phyloP scores from a whole-genome alignment of 2,888 invertebrate species.

The Amblyjoppa proteus region DNA sequence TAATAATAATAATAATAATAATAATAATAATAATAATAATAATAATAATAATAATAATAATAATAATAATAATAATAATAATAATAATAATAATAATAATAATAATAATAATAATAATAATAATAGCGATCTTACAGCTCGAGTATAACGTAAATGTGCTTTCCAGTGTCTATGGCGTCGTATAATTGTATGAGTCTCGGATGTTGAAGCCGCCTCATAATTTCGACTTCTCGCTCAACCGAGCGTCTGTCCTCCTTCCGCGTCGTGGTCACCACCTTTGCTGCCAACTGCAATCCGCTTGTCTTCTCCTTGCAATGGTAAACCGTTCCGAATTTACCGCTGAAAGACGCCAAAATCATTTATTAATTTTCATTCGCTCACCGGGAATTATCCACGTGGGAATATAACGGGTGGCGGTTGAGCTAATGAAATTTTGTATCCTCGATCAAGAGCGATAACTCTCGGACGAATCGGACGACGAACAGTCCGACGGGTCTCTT shows the following conservation, averaged over 20 bases:
- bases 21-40: slow-evolving; percentile 20
- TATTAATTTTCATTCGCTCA: slow-evolving; percentile 51
- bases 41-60: slow-evolving; percentile 19
- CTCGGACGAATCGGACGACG: neutral
- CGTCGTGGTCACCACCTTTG: slow-evolving; percentile 95
- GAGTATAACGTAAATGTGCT: slow-evolving; percentile 98
- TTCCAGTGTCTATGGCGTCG: slow-evolving; percentile 97
- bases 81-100: neutral
- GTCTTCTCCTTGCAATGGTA: slow-evolving; percentile 95
- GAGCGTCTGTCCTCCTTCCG: slow-evolving; percentile 95
- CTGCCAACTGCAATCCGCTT: slow-evolving; percentile 93
- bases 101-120: neutral
- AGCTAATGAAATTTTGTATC: slow-evolving; percentile 29
- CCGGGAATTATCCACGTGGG: slow-evolving; percentile 5
- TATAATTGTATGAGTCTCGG: slow-evolving; percentile 98
- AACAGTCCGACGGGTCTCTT: slow-evolving; percentile 28
- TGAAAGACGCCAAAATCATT: slow-evolving; percentile 84
- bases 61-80: slow-evolving; percentile 19
- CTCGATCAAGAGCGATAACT: slow-evolving; percentile 17
- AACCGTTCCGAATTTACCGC: slow-evolving; percentile 99
- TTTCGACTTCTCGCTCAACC: slow-evolving; percentile 98
- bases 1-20: slow-evolving; percentile 16
- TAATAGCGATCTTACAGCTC: slow-evolving; percentile 93
- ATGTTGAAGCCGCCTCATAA: slow-evolving; percentile 97
- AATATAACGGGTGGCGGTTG: neutral